Conservation (phyloP, 2,113 vertebrate genomes). For the Sceloporus undulatus region DNA sequence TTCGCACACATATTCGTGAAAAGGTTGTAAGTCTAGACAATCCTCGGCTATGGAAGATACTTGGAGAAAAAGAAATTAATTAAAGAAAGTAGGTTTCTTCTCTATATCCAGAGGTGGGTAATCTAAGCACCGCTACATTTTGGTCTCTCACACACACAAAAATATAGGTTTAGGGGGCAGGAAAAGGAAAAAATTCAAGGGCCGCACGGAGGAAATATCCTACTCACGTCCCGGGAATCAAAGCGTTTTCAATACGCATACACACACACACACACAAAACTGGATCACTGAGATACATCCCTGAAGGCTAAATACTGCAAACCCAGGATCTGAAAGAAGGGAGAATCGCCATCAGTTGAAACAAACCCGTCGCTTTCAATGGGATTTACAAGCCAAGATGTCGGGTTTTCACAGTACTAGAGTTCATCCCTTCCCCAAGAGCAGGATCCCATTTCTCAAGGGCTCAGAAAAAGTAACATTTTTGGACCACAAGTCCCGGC, state of each 20-base stretch:
- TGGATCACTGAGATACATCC: not conserved
- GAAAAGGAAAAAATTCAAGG: too few species aligned
- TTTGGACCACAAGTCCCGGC: too few species aligned
- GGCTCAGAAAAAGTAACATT: too few species aligned
- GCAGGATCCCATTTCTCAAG: too few species aligned
- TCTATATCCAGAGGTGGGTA: not conserved
- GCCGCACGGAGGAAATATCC: too few species aligned
- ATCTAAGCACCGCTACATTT: slow-evolving; percentile 16
- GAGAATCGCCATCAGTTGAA: not conserved
- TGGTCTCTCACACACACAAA: not conserved
- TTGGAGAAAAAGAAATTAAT: too few species aligned
- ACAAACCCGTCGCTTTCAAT: not conserved
- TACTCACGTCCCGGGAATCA: not conserved
- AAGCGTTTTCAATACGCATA: too few species aligned
- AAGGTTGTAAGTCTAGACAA: not conserved
- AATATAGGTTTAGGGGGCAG: not conserved
- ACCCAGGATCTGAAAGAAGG: not conserved
- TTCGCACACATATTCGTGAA: too few species aligned
- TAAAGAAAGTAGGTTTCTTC: not conserved
- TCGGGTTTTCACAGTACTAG: too few species aligned
- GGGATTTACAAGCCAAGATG: not conserved
- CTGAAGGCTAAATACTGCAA: not conserved
- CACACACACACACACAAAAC: not conserved
- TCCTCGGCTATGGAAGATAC: too few species aligned
- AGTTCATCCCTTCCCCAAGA: too few species aligned